Conservation (phyloP, 2,888 invertebrate species). For the Tricholauxania praeusta region DNA sequence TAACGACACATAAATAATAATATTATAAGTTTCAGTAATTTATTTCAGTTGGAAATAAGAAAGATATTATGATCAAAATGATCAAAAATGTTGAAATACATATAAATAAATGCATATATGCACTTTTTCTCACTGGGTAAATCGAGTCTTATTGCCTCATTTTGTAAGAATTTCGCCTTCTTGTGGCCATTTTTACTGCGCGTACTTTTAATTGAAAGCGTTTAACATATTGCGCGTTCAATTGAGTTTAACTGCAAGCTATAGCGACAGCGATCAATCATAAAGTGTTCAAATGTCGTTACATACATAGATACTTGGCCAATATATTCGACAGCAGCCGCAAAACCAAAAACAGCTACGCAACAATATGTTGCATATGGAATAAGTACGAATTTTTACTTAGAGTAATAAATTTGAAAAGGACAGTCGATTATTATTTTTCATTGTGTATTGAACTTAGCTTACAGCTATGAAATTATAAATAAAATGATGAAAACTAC, state of each 20-base stretch:
- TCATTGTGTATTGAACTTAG: not conserved
- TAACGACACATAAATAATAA: too few relatives aligned
- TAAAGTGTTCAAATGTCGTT: conserved; percentile 9
- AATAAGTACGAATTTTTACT: not conserved
- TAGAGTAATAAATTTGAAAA: conserved; percentile 13
- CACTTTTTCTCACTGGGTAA: too few relatives aligned
- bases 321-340: not conserved
- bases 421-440: not conserved
- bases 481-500: too few relatives aligned
- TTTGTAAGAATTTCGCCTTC: conserved; percentile 22
- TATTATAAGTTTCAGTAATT: too few relatives aligned
- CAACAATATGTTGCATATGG: not conserved
- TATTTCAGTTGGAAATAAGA: too few relatives aligned
- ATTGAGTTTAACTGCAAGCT: conserved; percentile 27
- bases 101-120: too few relatives aligned
- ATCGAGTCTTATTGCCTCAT: conserved; percentile 17
- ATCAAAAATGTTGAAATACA: too few relatives aligned
- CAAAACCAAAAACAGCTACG: not conserved
- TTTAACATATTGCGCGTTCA: conserved; percentile 7
- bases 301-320: not conserved
- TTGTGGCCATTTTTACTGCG: not conserved
- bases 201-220: conserved; percentile 9
- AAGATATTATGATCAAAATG: too few relatives aligned
- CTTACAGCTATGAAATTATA: too few relatives aligned
- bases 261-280: conserved; percentile 24